Evolutionary conservation across 2,113 vertebrate genomes (phyloP), one percentile per base, ranked within the genome.

Genomic region (Apaloderma vittatum): DNA sequence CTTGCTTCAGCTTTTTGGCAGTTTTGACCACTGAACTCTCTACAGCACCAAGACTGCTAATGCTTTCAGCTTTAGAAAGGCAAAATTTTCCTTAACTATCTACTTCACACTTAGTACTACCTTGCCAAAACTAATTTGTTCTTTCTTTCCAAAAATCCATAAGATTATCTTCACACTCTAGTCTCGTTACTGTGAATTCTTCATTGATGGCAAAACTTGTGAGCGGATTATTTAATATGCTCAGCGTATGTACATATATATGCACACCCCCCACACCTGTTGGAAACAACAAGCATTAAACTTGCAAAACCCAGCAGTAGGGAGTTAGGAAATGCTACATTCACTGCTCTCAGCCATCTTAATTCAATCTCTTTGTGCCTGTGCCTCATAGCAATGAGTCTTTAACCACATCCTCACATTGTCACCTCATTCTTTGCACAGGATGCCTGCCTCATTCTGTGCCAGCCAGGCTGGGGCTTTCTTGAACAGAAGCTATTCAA

Each of bases 391-490:
- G 73, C 86, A 75, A 9, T 11, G 76, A 89, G 88, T 54, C 88
- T 79, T 92, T 89, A 94, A 95, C 93, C 91, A 97, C 83, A 94
- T 96, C 95, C 96, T 96, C 62, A 73, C 80, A 97, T 94, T 95
- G 96, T 96, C 95, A 93, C 95, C 90, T 96, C 81, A 73, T 91
- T 91, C 93, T 93, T 95, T 89, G 92, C 86, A 95, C 96, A 97
- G 96, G 97, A 97, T 94, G 92, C 86, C 86, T 92, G 97, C 80
- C 83, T 94, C 80, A 32, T 90, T 94, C 92, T 88, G 37, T 97
- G 94, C 95, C 88, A 94, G 96, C 82, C 94, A 84, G 83, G 61
- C 57, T 46, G 95, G 83, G 61, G 82, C 73, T 95, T 93, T 94
- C 91, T 95, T 92, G 62, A 91, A 30, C 92, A 85, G 94, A 86